These are phyloP conservation scores for Deroptyus accipitrinus DNA, from an alignment of 2,113 vertebrate genomes.

Conservation along the genomic window DNA sequence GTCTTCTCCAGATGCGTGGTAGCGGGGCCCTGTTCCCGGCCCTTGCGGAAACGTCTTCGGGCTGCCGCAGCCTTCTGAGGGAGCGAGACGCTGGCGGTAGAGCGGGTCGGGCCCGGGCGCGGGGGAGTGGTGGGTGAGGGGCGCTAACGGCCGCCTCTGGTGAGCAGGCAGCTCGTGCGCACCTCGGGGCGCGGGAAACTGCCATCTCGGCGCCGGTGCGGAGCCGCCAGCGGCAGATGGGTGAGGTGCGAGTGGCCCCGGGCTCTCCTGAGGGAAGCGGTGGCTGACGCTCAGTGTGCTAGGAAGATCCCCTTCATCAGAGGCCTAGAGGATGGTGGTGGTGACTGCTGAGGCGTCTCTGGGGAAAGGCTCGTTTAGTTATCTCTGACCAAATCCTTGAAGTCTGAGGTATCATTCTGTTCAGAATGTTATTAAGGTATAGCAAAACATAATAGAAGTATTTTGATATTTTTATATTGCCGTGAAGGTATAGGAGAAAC, in stretches of 20 bases:
- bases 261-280: neutral
- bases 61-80: neutral
- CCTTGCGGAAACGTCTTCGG: neutral
- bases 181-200: neutral
- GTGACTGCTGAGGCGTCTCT: neutral
- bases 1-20: rapidly evolving
- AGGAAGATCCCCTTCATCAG: rapidly evolving
- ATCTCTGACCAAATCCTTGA: neutral
- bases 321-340: neutral
- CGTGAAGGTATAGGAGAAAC: neutral
- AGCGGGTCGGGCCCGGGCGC: neutral
- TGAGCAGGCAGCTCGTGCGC: no score
- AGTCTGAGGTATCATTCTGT: neutral
- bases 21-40: no score
- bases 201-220: neutral
- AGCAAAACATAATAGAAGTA: rapidly evolving
- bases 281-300: rapidly evolving
- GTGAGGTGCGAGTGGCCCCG: no score
- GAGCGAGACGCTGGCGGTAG: neutral
- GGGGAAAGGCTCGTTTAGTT: neutral
- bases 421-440: neutral
- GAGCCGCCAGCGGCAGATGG: rapidly evolving
- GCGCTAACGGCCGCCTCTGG: neutral
- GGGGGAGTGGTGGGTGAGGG: neutral
- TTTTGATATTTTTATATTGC: neutral